Base-by-base conservation (phyloP, 2,888 invertebrate species). In the Volucella bombylans region DNA sequence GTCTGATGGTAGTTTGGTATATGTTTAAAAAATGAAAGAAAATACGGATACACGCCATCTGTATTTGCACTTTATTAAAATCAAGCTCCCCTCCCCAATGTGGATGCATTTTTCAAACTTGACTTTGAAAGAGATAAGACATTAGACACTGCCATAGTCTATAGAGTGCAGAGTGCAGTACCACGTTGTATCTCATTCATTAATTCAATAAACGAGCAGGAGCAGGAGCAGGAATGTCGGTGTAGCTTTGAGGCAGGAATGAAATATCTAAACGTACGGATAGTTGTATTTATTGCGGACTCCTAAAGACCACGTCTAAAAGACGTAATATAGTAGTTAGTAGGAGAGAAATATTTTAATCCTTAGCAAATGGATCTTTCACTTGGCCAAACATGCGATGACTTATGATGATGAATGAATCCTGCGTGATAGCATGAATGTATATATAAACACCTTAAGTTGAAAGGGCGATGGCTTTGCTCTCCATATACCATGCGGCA, bases 331-430 rank as follows among this genome's bases (percentile, higher is more conserved):
- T 59, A 47, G 9, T 38, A 15, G 52, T 12, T 14, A 55, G 57
- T 31, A 65, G 43, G 23, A 12, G 38, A 39, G 18, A 45, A 55
- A 82, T 82, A 76, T 74, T 85, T 85, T 85, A 85, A 85, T 85
- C 81, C 81, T 81, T 81, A 59, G 73, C 68, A 78, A 82, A 82
- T 82, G 82, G 67, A 79, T 79, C 73, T 79, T 74, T 83, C 79
- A 83, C 73, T 79, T 83, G 79, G 52, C 68, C 50, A 43, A 71
- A 14, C 71, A 78, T 65, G 78, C 81, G 88, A 90, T 91, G 91
- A 91, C 90, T 91, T 91, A 91, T 91, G 91, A 91, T 91, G 90
- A 91, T 91, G 89, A 91, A 91, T 91, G 90, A 88, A 89, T 89
- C 88, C 89, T 90, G 88, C 89, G 88, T 87, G 88, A 87, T 88